Conservation (phyloP, 2,113 vertebrate genomes). For the Aegithalos caudatus region DNA sequence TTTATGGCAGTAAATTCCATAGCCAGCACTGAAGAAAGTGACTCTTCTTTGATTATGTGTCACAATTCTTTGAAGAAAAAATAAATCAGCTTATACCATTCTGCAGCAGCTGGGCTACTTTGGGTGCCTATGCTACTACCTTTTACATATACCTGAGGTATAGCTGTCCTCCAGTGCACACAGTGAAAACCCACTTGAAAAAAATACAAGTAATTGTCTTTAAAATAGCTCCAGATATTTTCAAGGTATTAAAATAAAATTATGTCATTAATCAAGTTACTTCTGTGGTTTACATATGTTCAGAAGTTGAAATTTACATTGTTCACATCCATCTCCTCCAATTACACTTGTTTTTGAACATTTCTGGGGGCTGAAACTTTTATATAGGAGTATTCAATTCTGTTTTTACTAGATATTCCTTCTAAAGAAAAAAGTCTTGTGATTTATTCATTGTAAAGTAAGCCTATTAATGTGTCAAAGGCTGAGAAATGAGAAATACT, state of each 20-base stretch:
- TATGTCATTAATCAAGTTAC: not conserved
- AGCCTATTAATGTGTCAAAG: conserved; percentile 54
- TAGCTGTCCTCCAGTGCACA: not conserved
- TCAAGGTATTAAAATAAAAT: not conserved
- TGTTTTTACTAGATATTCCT: not conserved
- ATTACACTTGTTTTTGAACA: not conserved
- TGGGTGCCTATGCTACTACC: not conserved
- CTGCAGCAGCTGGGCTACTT: not conserved
- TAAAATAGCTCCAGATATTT: not conserved
- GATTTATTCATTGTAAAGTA: conserved; percentile 46
- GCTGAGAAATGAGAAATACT: conserved; percentile 51
- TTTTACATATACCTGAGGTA: not conserved
- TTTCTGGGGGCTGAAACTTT: not conserved
- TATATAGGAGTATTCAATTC: not conserved
- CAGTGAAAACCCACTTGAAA: not conserved
- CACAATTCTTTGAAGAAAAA: not conserved
- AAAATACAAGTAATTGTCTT: not conserved
- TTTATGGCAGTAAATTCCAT: not conserved
- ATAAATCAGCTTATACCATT: not conserved
- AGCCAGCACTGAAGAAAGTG: not conserved
- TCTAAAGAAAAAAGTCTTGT: not conserved
- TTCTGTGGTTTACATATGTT: not conserved
- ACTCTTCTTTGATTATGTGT: not conserved
- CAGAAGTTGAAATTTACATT: not conserved
- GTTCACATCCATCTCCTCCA: not conserved